These are phyloP conservation scores for Sussaba pulchella DNA, from an alignment of 2,888 invertebrate species.

Conservation along the genomic window DNA sequence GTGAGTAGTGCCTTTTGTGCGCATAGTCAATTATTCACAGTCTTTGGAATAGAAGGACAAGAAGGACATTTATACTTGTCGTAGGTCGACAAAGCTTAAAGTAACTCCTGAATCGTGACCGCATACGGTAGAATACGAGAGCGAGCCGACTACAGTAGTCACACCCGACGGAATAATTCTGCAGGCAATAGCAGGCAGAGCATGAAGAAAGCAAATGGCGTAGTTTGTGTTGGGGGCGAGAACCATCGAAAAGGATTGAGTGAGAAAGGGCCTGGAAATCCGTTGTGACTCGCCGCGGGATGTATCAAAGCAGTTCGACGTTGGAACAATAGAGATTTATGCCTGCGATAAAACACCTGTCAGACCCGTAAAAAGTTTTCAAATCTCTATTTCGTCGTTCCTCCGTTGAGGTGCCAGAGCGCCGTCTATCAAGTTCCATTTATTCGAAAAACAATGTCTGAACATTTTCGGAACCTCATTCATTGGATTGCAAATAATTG, in stretches of 20 bases:
- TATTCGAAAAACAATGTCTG: too few species aligned
- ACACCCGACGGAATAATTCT: slow-evolving; percentile 31
- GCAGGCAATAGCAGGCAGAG: not conserved
- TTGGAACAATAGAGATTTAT: slow-evolving; percentile 67
- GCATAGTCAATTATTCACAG: not conserved
- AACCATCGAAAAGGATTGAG: slow-evolving; percentile 41
- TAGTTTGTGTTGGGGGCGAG: not conserved
- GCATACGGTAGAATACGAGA: slow-evolving; percentile 9
- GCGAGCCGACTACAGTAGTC: slow-evolving; percentile 12
- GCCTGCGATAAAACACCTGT: slow-evolving; percentile 63
- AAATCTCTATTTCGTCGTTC: slow-evolving; percentile 43
- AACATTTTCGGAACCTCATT: too few species aligned
- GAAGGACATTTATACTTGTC: slow-evolving; percentile 48
- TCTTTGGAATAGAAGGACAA: not conserved
- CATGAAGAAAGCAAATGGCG: not conserved
- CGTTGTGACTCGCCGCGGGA: slow-evolving; percentile 55
- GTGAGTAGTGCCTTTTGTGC: not conserved
- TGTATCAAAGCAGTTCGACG: slow-evolving; percentile 62
- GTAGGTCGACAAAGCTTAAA: slow-evolving; percentile 16
- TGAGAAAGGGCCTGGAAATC: slow-evolving; percentile 40
- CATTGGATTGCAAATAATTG: too few species aligned
- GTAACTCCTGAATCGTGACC: slow-evolving; percentile 1
- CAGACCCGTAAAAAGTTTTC: slow-evolving; percentile 58
- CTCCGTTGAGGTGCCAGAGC: not conserved
- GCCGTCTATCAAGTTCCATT: too few species aligned